Evolutionary conservation across 2,797 vertebrate genomes (phyloP).

Genomic region (Poeciliopsis gracilis): DNA sequence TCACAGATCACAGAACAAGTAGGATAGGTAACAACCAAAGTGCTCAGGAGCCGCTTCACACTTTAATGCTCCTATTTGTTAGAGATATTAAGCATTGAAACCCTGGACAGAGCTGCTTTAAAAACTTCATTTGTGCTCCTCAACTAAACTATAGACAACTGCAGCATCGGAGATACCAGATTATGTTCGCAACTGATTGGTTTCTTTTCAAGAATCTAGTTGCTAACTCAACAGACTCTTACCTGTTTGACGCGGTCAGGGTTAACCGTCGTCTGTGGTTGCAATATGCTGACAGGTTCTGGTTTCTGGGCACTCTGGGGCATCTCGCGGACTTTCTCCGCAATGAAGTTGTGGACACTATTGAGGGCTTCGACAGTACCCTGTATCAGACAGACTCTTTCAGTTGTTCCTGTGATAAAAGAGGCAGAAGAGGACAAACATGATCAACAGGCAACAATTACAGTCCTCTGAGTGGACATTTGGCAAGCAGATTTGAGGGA

Average conservation of each 20-base stretch:
- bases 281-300: slow-evolving; percentile 98
- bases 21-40: slow-evolving; percentile 43
- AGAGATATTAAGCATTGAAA: background rate
- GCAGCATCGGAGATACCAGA: background rate
- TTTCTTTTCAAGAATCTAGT: background rate
- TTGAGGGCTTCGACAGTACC: slow-evolving; percentile 98
- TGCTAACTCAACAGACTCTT: slow-evolving; percentile 61
- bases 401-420: slow-evolving; percentile 90
- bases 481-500: slow-evolving; percentile 40
- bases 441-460: slow-evolving; percentile 34
- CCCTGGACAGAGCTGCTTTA: background rate
- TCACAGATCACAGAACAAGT: slow-evolving; percentile 65
- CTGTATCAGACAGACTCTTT: slow-evolving; percentile 98
- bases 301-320: slow-evolving; percentile 99
- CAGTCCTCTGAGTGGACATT: slow-evolving; percentile 15
- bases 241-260: slow-evolving; percentile 99
- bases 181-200: background rate
- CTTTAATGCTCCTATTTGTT: background rate
- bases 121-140: background rate
- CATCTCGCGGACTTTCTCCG: slow-evolving; percentile 99
- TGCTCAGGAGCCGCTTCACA: slow-evolving; percentile 46
- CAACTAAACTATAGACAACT: background rate
- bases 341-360: slow-evolving; percentile 98
- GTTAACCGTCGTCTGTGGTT: slow-evolving; percentile 99
- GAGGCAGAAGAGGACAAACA: slow-evolving; percentile 38